Base-by-base conservation (phyloP, 2,797 vertebrate species). In the Oreonectes daqikongensis region DNA sequence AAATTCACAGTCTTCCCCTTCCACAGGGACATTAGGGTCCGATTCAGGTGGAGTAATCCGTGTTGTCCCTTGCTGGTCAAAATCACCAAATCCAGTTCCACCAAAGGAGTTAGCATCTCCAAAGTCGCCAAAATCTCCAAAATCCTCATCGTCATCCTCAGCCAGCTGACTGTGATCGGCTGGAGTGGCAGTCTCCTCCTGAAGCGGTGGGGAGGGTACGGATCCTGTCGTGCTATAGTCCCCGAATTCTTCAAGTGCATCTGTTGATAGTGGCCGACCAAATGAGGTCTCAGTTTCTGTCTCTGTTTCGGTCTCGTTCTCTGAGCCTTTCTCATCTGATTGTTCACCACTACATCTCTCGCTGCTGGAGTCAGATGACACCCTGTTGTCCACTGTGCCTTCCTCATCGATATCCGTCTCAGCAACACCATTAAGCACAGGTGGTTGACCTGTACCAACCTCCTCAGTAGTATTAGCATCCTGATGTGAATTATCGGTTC, bases 171-270 rank as follows among this genome's bases (percentile, higher is more conserved):
- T 92, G 57, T 87, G 81, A 78, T 92, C 85, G 0, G 88, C 86
- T 17, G 90, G 78, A 0, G 89, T 87, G 82, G 91, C 87, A 15
- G 85, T 84, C 5, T 90, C 92, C 42, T 90, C 89, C 35, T 87
- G 82, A 9, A 91, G 88, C 4, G 88, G 86, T 0, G 90, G 90
- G 0, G 93, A 93, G 0, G 91, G 88, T 11, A 79, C 83, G 0
- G 90, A 90, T 18, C 88, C 91, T 0, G 93, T 94, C 50, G 93
- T 92, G 85, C 96, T 94, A 79, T 94, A 92, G 81, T 96, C 95
- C 17, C 92, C 94, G 69, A 94, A 96, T 69, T 94, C 94, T 85
- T 96, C 93, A 1, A 94, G 91, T 0, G 81, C 91, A 0, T 93
- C 91, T 0, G 91, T 90, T 0, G 92, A 92, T 46, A 91, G 85